Evolutionary conservation across 2,113 vertebrate genomes (phyloP), one percentile per base, ranked within the genome.

Genomic region (Mastomys coucha): DNA sequence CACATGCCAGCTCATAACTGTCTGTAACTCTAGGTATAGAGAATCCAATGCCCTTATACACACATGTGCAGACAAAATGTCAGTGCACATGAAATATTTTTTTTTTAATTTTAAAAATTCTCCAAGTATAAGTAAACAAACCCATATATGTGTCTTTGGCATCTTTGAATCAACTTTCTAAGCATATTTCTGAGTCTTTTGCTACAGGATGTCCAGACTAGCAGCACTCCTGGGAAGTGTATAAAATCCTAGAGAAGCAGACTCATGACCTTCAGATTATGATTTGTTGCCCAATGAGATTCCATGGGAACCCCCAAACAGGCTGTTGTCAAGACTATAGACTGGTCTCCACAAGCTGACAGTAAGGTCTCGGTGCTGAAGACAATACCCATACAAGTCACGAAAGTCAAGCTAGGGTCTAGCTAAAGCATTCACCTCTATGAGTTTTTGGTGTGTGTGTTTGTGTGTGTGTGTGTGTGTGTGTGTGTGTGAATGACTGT

Each of bases 41-140:
- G 65, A 67, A 28, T 67, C 1, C 28, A 67, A 67, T 7, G 28
- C 26, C 65, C 28, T 67, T 31, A 31, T 67, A 31, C 26, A 12
- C 26, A 13, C 65, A 67, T 67, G 65, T 67, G 10, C 65, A 67
- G 10, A 67, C 11, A 28, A 63, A 31, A 67, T 31, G 26, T 67
- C 65, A 67, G 31, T 67, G 65, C 11, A 67, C 26, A 31, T 67
- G 65, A 67, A 67, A 31, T 67, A 31, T 4, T 3, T 53, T 36
- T 69, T 69, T 70, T 36, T 70, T 26, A 63, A 16, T 6, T 69
- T 69, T n/a, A n/a, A 72, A 72, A 70, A 17, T 56, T 12, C 63
- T 90, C 12, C 26, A 95, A 77, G 49, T 63, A 14, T 60, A 73
- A 94, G 28, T 69, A n/a, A 94, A 89, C 70, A 90, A 70, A 45